Percentiles rank a stretch among this genome's conserved stretches.
Evolutionary conservation across 2,888 invertebrate genomes (phyloP).

Genomic region (Drosophila meridiana): DNA sequence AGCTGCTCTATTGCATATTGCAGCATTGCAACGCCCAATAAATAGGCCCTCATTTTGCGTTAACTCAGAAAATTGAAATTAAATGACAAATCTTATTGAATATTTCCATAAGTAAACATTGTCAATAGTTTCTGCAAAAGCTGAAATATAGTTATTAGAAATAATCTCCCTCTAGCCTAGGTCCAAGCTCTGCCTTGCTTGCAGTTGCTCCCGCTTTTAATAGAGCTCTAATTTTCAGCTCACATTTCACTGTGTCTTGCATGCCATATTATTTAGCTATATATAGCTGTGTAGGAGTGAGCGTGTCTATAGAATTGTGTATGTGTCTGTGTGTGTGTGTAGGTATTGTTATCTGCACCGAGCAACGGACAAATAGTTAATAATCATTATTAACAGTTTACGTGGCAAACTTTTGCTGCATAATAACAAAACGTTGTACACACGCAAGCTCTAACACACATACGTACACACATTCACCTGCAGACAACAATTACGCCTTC

Average conservation of each 20-base stretch:
- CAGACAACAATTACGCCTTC: conserved; percentile 21
- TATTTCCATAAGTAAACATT: not conserved
- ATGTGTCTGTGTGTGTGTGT: not conserved
- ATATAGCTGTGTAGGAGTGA: not conserved
- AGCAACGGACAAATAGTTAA: conserved; percentile 52
- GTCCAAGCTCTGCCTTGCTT: not conserved
- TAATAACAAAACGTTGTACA: conserved; percentile 46
- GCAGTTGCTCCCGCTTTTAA: not conserved
- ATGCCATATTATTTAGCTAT: not conserved
- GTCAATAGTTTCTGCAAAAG: not conserved
- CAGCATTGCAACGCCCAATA: not conserved
- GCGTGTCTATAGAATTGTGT: not conserved
- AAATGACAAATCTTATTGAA: too few species aligned
- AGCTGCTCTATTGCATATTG: not conserved
- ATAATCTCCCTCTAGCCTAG: too few species aligned
- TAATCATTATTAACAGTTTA: conserved; percentile 69
- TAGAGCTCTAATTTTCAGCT: not conserved
- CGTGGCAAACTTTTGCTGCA: conserved; percentile 47
- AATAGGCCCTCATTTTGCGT: not conserved
- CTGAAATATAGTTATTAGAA: not conserved
- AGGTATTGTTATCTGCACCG: not conserved
- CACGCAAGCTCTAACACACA: conserved; percentile 9
- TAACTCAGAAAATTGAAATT: too few species aligned
- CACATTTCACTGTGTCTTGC: not conserved
- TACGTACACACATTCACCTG: not conserved